Conservation (phyloP, 1,140 invertebrate species). For the Scaptodrosophila lebanonensis region DNA sequence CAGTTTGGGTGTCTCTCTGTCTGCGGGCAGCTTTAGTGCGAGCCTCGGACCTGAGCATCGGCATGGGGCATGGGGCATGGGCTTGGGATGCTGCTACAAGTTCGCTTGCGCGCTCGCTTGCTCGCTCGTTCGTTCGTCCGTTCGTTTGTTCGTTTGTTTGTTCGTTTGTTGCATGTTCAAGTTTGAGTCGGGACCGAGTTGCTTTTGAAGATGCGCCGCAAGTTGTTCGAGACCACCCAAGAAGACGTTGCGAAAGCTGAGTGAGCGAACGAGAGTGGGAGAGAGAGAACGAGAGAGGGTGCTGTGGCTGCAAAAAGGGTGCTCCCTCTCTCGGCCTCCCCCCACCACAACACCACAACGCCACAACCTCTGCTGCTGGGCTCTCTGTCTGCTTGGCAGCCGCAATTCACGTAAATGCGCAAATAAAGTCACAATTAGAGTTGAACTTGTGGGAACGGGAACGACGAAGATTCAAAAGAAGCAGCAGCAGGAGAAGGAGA, state of each 20-base stretch:
- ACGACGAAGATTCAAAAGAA: background rate
- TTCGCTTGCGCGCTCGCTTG: slow-evolving; percentile 32
- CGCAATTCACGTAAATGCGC: slow-evolving; percentile 72
- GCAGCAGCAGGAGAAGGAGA: slow-evolving; percentile 1
- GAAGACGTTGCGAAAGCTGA: slow-evolving; percentile 45
- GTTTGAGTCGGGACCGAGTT: slow-evolving; percentile 50
- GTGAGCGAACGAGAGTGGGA: slow-evolving; percentile 18
- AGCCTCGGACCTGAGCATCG: slow-evolving; percentile 16
- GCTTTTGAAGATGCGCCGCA: slow-evolving; percentile 76
- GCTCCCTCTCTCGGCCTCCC: no score
- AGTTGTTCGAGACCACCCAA: slow-evolving; percentile 77
- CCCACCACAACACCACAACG: no score
- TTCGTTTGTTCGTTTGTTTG: slow-evolving; percentile 23
- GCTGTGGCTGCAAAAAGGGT: slow-evolving; percentile 15
- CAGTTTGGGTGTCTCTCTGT: slow-evolving; percentile 60
- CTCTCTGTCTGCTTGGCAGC: slow-evolving; percentile 24
- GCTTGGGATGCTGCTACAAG: slow-evolving; percentile 40
- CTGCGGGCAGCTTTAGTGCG: slow-evolving; percentile 2
- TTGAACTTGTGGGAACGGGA: slow-evolving; percentile 67
- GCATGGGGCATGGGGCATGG: slow-evolving; percentile 20
- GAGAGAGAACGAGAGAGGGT: slow-evolving; percentile 38
- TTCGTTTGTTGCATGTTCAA: slow-evolving; percentile 62
- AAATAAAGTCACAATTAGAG: slow-evolving; percentile 76
- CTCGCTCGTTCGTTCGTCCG: slow-evolving; percentile 40
- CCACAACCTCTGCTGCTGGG: slow-evolving; percentile 13